Evolutionary conservation across 1,140 invertebrate genomes (phyloP).

Genomic region (Tetramorium parvispinum): DNA sequence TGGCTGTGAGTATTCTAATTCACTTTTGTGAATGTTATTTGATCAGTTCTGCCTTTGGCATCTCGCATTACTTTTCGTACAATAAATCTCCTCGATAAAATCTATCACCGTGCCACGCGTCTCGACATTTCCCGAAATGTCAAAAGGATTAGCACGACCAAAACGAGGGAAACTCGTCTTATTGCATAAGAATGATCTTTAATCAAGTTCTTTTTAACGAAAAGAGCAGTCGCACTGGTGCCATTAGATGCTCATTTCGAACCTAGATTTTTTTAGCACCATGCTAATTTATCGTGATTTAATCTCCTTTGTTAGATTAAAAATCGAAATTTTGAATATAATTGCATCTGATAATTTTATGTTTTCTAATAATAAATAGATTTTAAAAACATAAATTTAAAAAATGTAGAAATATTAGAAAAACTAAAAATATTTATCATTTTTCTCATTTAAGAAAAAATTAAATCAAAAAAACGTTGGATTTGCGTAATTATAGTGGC

Average conservation of each 20-base stretch:
- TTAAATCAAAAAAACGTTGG: neutral
- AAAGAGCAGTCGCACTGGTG: neutral
- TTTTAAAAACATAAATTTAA: neutral
- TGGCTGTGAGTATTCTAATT: conserved; percentile 83
- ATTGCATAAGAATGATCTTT: conserved; percentile 12
- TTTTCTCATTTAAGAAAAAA: neutral
- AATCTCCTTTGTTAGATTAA: neutral
- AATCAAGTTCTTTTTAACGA: neutral
- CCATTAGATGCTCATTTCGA: neutral
- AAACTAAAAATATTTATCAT: neutral
- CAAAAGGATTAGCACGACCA: neutral
- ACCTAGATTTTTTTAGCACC: neutral
- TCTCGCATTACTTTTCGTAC: neutral
- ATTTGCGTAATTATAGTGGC: neutral
- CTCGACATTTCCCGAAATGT: conserved; percentile 23
- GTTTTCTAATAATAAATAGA: neutral
- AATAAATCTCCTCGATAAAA: conserved; percentile 12
- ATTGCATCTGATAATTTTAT: neutral
- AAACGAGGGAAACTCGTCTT: neutral
- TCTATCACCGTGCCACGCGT: neutral
- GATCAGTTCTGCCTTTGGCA: neutral
- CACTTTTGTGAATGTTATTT: neutral
- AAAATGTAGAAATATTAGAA: neutral
- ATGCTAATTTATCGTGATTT: neutral
- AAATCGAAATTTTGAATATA: neutral